Base-by-base conservation (phyloP, 30 jellyfish, hydroid and myxozoan species). In the Hydractinia echinata region DNA sequence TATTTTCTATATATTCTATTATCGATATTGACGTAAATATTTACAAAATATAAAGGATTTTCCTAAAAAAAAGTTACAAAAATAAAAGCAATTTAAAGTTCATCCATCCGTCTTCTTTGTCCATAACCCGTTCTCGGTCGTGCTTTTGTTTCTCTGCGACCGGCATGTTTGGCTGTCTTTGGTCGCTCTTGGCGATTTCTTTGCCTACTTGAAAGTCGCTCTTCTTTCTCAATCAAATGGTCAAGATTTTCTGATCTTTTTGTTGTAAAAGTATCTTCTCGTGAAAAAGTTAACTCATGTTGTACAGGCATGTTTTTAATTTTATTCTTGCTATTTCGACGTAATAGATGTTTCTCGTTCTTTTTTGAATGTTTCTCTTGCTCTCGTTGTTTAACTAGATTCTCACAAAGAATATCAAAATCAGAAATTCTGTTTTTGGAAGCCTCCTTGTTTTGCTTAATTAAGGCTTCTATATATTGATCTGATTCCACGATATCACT, bases 121-220 rank as follows among this genome's bases (percentile, higher is more conserved):
- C 74, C 74, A 51, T 64, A 64, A 44, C 74, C 74, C 19, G 74
- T 64, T 13, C 74, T 64, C 74, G 74, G 74, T 51, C 74, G 74
- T 51, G 74, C 39, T 7, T 3, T 44, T 64, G 19, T 51, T 64
- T 51, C 51, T 44, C 39, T 64, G 39, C 74, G 74, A 64, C 19
- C 16, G 4, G 6, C 74, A 13, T 64, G 39, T 64, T 64, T 64
- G 0, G 74, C 74, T 51, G 74, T n/a, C 39, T 64, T 64, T 64
- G 74, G 74, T 64, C 74, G 74, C 39, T 64, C 74, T 13, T 64
- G 74, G 39, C 74, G 74, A 64, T 7, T 13, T n/a, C 8, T 13
- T 64, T 64, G 9, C 44, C 44, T 30, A 30, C 44, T 30, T 30
- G 44, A 30, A 30, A 30, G 44, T 30, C 44, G 44, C 44, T 30